Evolutionary conservation across 2,888 invertebrate genomes (phyloP), one percentile per base, ranked within the genome.

Genomic region (Sinotaia quadrata): DNA sequence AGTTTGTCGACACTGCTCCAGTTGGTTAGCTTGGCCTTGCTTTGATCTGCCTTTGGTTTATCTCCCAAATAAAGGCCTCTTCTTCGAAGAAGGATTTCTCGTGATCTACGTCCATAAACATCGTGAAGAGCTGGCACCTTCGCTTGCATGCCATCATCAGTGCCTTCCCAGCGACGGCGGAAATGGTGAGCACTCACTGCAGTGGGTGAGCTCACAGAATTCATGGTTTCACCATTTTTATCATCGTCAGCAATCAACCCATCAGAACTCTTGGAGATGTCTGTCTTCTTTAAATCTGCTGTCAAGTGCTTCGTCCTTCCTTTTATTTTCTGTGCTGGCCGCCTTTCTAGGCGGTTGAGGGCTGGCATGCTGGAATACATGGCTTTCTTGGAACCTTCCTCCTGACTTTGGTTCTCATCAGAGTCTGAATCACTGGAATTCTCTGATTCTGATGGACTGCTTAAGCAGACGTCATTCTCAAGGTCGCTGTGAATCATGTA

Each of bases 291-390:
- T 15, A 47, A 47, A n/a, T n/a, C n/a, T n/a, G 27, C 36, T 18
- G 21, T 21, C 49, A 51, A 18, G 7, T 41, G 34, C 24, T 27
- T 61, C 54, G 41, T 54, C 27, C 44, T 24, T 4, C 33, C 56
- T 4, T 52, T 52, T 2, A 27, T 34, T 44, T 65, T 54, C 44
- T 65, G 65, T 21, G 54, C 54, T 15, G 65, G 56, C 24, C 37
- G 27, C 5, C 65, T 36, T 5, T 51, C 37, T 31, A 63, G 29
- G 15, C 36, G 44, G 65, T 65, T 56, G 18, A 65, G 65, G 0
- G 65, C 78, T 21, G 81, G 81, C 80, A 82, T 78, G 65, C 81
- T 82, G 52, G 77, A 73, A 66, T 78, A 80, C 44, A 76, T 71
- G 21, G 72, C 72, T 52, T 69, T 37, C 65, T 36, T 29, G 27